These are phyloP conservation scores for Iguana delicatissima DNA, from an alignment of 2,797 vertebrate species.

Conservation along the genomic window DNA sequence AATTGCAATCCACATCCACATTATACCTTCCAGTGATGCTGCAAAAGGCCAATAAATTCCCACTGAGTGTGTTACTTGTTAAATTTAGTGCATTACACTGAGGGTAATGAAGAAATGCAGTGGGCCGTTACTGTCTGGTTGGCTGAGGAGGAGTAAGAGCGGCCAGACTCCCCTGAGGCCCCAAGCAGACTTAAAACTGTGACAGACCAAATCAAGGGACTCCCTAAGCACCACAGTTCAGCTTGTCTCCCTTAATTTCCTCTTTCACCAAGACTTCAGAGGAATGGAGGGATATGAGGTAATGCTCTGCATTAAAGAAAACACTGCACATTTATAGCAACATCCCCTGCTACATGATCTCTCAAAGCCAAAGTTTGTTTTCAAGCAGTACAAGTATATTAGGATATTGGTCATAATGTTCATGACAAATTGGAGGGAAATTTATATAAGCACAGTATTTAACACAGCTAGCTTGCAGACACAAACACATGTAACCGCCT, in stretches of 20 bases:
- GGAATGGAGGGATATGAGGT: conserved; percentile 62
- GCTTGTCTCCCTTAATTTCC: conserved; percentile 78
- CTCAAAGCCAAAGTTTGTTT: conserved; percentile 60
- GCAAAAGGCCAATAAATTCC: conserved; percentile 83
- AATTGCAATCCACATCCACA: conserved; percentile 84
- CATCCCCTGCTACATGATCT: conserved; percentile 40
- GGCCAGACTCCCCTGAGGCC: conserved; percentile 80
- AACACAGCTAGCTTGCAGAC: not conserved
- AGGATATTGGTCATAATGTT: conserved; percentile 51
- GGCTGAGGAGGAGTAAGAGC: conserved; percentile 70
- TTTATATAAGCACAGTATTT: not conserved
- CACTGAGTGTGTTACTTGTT: conserved; percentile 82
- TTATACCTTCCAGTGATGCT: conserved; percentile 80
- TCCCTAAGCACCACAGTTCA: conserved; percentile 72
- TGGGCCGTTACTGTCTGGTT: conserved; percentile 79
- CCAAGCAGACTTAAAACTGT: conserved; percentile 63
- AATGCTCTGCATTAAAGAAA: conserved; percentile 64
- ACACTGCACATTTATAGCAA: conserved; percentile 41
- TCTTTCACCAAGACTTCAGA: conserved; percentile 67
- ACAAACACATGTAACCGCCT: not conserved
- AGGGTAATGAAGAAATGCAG: conserved; percentile 83
- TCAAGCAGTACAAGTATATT: conserved; percentile 46
- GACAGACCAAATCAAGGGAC: conserved; percentile 78
- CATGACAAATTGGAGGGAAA: conserved; percentile 27
- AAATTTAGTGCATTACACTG: conserved; percentile 84